Evolutionary conservation across 2,797 vertebrate species (phyloP).

Genomic region (Brachyrhaphis roseni): DNA sequence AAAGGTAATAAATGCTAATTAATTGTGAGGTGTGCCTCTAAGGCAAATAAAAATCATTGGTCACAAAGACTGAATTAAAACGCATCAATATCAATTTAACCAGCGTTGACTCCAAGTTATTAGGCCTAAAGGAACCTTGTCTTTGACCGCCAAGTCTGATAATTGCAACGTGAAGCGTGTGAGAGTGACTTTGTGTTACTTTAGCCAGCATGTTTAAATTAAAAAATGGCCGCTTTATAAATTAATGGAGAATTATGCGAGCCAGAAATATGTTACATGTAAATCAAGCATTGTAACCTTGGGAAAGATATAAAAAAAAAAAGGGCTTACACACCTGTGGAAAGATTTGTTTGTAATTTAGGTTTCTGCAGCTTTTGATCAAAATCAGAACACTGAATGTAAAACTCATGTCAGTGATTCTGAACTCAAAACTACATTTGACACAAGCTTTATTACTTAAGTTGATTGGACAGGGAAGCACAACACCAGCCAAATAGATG

Average conservation of each 20-base stretch:
- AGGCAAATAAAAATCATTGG: constrained; percentile 65
- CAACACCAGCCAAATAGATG: not conserved
- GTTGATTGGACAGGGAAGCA: not conserved
- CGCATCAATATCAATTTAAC: constrained; percentile 48
- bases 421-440: not conserved
- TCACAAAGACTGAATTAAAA: constrained; percentile 57
- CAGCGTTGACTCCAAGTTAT: constrained; percentile 25
- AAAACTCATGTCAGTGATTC: not conserved
- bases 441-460: not conserved
- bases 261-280: not conserved
- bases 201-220: constrained; percentile 21
- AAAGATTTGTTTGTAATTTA: not conserved
- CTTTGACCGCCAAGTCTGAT: constrained; percentile 9
- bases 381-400: not conserved
- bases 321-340: not conserved
- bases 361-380: not conserved
- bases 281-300: not conserved
- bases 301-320: not conserved
- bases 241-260: not conserved
- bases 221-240: constrained; percentile 2
- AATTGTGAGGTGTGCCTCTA: constrained; percentile 55
- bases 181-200: constrained; percentile 17
- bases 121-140: constrained; percentile 9
- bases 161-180: constrained; percentile 7
- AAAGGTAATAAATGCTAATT: constrained; percentile 68